These are phyloP conservation scores for Melanophora roralis DNA, from an alignment of 2,888 invertebrate species.

Conservation along the genomic window DNA sequence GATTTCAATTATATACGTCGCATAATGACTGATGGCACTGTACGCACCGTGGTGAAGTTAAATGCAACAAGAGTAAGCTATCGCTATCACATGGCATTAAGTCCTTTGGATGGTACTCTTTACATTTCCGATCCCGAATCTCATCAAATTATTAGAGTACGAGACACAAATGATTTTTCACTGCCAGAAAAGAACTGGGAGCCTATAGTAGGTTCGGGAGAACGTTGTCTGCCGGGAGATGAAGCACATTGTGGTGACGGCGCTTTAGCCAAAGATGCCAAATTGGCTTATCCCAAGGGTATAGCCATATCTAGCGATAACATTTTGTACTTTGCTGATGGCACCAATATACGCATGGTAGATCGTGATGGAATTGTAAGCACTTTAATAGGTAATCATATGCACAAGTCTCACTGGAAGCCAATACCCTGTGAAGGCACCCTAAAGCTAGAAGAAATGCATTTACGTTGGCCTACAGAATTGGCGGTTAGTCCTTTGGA, in stretches of 20 bases:
- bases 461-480: conserved; percentile 97
- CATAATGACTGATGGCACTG: conserved; percentile 89
- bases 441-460: conserved; percentile 93
- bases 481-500: conserved; percentile 95
- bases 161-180: conserved; percentile 87
- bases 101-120: conserved; percentile 93
- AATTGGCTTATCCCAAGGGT: conserved; percentile 96
- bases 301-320: conserved; percentile 96
- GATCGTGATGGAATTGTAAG: conserved; percentile 94
- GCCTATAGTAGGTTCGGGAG: conserved; percentile 95
- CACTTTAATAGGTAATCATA: conserved; percentile 93
- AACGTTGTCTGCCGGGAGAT: conserved; percentile 94
- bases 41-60: conserved; percentile 77
- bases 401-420: conserved; percentile 96
- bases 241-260: conserved; percentile 98
- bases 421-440: conserved; percentile 95
- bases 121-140: conserved; percentile 98
- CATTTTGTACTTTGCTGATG: conserved; percentile 95
- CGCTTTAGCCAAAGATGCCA: conserved; percentile 93
- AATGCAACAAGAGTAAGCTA: conserved; percentile 96
- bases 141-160: conserved; percentile 93
- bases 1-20: conserved; percentile 96
- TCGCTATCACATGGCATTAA: conserved; percentile 96
- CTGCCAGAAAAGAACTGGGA: conserved; percentile 97
- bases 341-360: conserved; percentile 95